phyloP scores from a whole-genome alignment of 2,888 invertebrate species.

The Saturnia pavonia region DNA sequence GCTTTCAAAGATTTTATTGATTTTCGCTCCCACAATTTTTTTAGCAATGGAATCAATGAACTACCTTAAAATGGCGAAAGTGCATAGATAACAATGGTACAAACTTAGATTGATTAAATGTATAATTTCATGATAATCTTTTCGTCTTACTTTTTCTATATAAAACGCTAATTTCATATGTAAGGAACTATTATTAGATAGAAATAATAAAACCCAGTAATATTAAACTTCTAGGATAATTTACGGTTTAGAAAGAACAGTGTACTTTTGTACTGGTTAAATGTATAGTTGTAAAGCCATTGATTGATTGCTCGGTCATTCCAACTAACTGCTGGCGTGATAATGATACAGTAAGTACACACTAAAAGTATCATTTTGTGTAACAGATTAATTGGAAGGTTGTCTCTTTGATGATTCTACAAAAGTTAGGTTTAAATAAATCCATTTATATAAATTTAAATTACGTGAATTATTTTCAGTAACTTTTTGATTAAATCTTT shows the following conservation, averaged over 20 bases:
- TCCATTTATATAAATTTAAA: background rate
- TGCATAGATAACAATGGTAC: too few species aligned
- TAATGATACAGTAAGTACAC: conserved; percentile 33
- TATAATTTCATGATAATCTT: too few species aligned
- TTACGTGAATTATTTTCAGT: background rate
- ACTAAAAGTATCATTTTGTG: conserved; percentile 19
- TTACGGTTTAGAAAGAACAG: conserved; percentile 26
- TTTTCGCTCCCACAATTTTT: too few species aligned
- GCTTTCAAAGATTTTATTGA: too few species aligned
- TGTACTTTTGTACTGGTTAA: conserved; percentile 26
- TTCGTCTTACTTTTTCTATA: too few species aligned
- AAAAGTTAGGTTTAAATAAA: background rate
- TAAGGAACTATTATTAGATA: too few species aligned
- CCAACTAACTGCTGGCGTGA: conserved; percentile 39
- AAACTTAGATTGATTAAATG: too few species aligned
- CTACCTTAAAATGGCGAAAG: too few species aligned
- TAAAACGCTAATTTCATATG: too few species aligned
- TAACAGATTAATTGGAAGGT: conserved; percentile 19
- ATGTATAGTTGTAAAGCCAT: conserved; percentile 30
- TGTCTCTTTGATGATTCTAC: conserved; percentile 19
- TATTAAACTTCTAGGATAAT: background rate
- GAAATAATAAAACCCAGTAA: too few species aligned
- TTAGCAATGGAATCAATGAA: too few species aligned
- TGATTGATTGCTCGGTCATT: conserved; percentile 37
- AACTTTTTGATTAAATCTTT: background rate